Percentiles rank a stretch among this genome's conserved stretches.
Evolutionary conservation across 2,113 vertebrate species (phyloP).

Genomic region (Myrmecobius fasciatus): DNA sequence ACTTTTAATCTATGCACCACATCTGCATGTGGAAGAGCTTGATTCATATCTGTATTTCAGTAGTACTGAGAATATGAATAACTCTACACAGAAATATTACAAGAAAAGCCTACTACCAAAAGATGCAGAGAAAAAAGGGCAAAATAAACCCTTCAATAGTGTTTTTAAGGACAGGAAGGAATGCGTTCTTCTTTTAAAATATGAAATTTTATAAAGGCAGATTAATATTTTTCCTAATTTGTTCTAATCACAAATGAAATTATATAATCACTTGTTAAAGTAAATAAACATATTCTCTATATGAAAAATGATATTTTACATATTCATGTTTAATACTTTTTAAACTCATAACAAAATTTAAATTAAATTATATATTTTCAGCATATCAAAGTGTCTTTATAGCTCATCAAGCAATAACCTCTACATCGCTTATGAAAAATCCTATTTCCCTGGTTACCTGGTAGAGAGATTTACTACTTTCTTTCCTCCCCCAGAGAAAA

Average conservation of each 20-base stretch:
- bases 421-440: slow-evolving; percentile 63
- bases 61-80: slow-evolving; percentile 15
- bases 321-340: slow-evolving; percentile 77
- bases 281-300: slow-evolving; percentile 58
- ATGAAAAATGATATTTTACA: slow-evolving; percentile 76
- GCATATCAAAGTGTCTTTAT: slow-evolving; percentile 69
- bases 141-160: slow-evolving; percentile 65
- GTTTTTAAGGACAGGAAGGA: slow-evolving; percentile 52
- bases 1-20: background rate
- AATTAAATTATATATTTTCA: slow-evolving; percentile 80
- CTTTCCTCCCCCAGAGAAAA: background rate
- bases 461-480: background rate
- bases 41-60: slow-evolving; percentile 37
- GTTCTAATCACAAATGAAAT: slow-evolving; percentile 76
- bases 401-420: slow-evolving; percentile 65
- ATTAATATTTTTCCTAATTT: slow-evolving; percentile 64
- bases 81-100: background rate
- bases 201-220: slow-evolving; percentile 59
- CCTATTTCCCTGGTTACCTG: slow-evolving; percentile 9
- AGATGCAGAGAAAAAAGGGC: slow-evolving; percentile 32
- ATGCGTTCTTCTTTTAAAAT: slow-evolving; percentile 46
- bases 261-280: slow-evolving; percentile 69
- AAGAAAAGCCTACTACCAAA: background rate
- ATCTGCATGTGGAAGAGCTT: background rate
- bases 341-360: slow-evolving; percentile 79